phyloP scores from a whole-genome alignment of 2,113 vertebrate species.

The Cyanocitta stelleri region DNA sequence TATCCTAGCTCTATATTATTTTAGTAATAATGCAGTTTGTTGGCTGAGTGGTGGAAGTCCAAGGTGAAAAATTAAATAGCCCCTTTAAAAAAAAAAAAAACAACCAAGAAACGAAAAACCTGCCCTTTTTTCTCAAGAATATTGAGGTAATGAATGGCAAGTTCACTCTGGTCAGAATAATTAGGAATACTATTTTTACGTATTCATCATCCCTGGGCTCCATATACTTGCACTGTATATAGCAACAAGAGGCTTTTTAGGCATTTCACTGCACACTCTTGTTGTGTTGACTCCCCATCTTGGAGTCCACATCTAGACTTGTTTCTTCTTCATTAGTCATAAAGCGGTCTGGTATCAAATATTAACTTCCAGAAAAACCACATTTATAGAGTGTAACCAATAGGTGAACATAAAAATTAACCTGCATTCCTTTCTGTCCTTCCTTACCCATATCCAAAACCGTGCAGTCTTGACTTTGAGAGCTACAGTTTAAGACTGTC shows the following conservation, averaged over 20 bases:
- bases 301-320: not conserved
- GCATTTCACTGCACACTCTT: not conserved
- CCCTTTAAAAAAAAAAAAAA: not conserved
- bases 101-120: not conserved
- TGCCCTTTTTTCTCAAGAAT: not conserved
- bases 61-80: not conserved
- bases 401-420: not conserved
- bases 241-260: not conserved
- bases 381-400: not conserved
- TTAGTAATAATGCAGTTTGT: not conserved
- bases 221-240: not conserved
- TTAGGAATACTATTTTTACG: not conserved
- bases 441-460: not conserved
- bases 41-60: not conserved
- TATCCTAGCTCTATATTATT: not conserved
- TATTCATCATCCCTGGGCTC: not conserved
- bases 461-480: not conserved
- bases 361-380: not conserved
- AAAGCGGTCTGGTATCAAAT: not conserved
- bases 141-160: not conserved
- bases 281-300: not conserved
- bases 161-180: not conserved
- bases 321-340: not conserved
- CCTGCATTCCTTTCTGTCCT: not conserved
- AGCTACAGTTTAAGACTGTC: not conserved